These are phyloP conservation scores for Hermatobates lingyangjiaoensis DNA, from an alignment of 1,140 invertebrate genomes.

Conservation along the genomic window DNA sequence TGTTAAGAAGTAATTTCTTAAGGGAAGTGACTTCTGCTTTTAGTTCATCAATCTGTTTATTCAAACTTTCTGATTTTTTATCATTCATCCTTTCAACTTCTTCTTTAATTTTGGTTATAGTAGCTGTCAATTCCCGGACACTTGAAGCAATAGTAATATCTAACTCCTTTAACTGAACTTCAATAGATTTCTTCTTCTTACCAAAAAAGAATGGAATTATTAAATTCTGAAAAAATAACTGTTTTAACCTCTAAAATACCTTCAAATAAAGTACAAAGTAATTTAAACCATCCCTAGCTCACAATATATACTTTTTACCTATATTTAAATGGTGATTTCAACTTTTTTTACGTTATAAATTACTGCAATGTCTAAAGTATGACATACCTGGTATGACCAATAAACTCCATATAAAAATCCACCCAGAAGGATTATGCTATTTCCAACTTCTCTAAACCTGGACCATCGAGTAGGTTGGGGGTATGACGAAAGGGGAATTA, in stretches of 20 bases:
- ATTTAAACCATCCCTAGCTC: too few species aligned
- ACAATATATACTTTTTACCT: too few species aligned
- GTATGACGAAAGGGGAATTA: too few species aligned
- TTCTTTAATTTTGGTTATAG: background rate
- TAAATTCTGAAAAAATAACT: conserved; percentile 5
- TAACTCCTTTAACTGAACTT: conserved; percentile 3
- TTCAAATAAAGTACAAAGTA: background rate
- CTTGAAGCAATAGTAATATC: background rate
- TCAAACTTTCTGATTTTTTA: background rate
- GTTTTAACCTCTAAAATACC: background rate
- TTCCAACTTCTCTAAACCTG: conserved; percentile 7
- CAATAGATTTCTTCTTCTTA: conserved; percentile 1
- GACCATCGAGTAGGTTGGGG: background rate
- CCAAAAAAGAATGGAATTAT: conserved; percentile 8
- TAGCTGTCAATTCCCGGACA: background rate
- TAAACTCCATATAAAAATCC: conserved; percentile 9
- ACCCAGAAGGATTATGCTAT: conserved; percentile 5
- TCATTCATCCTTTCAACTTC: conserved; percentile 3
- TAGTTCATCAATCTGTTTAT: conserved; percentile 4
- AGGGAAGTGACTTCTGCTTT: conserved; percentile 10
- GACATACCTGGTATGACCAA: conserved; percentile 10
- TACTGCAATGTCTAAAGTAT: too few species aligned
- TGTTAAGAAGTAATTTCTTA: conserved; percentile 9
- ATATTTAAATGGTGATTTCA: too few species aligned
- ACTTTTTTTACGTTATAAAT: too few species aligned